phyloP scores from a whole-genome alignment of 2,113 vertebrate species.

The Sigmodon hispidus region DNA sequence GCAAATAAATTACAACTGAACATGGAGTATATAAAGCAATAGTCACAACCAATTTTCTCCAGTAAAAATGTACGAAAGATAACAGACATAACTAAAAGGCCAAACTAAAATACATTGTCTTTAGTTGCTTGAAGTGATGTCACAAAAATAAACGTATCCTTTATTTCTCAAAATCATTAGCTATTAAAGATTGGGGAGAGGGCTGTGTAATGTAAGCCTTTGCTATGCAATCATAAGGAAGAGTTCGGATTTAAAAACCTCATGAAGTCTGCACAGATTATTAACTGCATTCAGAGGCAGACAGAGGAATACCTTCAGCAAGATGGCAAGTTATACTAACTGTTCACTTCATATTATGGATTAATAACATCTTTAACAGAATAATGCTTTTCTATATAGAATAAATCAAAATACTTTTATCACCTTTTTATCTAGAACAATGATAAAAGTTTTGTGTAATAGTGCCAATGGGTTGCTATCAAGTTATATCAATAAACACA shows the following conservation, averaged over 20 bases:
- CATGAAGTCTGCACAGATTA: accelerated
- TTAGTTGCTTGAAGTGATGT: background rate
- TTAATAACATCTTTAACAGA: background rate
- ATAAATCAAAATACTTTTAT: background rate
- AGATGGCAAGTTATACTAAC: background rate
- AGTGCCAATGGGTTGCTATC: background rate
- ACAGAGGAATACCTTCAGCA: no score
- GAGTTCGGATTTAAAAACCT: background rate
- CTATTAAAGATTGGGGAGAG: background rate
- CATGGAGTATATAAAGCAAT: conserved; percentile 44
- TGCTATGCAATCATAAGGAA: background rate
- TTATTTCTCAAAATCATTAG: background rate
- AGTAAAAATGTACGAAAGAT: background rate
- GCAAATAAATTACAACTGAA: conserved; percentile 77
- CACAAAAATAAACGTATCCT: background rate
- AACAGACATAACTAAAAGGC: background rate
- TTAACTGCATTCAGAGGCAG: background rate
- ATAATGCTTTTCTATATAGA: background rate
- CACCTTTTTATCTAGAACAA: background rate
- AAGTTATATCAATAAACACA: background rate
- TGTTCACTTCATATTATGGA: background rate
- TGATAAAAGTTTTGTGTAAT: background rate
- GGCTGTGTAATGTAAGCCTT: background rate
- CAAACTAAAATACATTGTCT: background rate
- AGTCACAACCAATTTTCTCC: conserved; percentile 63